phyloP scores from a whole-genome alignment of 1,140 invertebrate species.

The Drosophila pseudoobscura region DNA sequence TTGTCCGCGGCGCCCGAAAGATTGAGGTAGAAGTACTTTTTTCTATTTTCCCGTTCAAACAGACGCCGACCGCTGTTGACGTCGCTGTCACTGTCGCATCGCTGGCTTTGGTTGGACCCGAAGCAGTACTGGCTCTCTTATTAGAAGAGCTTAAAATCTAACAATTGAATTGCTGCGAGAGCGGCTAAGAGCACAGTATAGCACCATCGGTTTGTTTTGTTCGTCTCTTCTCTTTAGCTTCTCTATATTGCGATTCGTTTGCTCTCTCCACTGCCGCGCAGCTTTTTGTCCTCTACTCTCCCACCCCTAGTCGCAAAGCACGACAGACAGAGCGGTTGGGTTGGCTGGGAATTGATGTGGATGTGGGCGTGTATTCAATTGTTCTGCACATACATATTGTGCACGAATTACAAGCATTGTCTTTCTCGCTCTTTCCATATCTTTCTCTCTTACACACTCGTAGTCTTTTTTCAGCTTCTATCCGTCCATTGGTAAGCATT shows the following conservation, averaged over 20 bases:
- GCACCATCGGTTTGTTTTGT: not conserved
- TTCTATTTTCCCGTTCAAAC: too few species aligned
- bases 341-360: conserved; percentile 42
- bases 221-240: conserved; percentile 12
- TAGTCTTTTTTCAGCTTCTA: too few species aligned
- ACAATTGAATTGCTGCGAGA: too few species aligned
- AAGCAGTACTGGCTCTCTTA: conserved; percentile 31
- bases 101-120: not conserved
- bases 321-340: conserved; percentile 21
- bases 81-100: too few species aligned
- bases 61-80: too few species aligned
- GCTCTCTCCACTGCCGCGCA: not conserved
- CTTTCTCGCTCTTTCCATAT: too few species aligned
- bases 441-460: too few species aligned
- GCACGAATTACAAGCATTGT: conserved; percentile 51
- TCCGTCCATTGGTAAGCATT: conserved; percentile 4
- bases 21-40: too few species aligned
- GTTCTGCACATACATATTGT: conserved; percentile 59
- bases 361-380: conserved; percentile 69
- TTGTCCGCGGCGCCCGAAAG: too few species aligned
- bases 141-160: too few species aligned
- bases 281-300: conserved; percentile 5
- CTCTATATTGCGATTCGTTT: conserved; percentile 15
- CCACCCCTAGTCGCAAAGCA: not conserved
- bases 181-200: too few species aligned